Evolutionary conservation across 2,797 vertebrate species (phyloP).

Genomic region (Eospalax fontanierii): DNA sequence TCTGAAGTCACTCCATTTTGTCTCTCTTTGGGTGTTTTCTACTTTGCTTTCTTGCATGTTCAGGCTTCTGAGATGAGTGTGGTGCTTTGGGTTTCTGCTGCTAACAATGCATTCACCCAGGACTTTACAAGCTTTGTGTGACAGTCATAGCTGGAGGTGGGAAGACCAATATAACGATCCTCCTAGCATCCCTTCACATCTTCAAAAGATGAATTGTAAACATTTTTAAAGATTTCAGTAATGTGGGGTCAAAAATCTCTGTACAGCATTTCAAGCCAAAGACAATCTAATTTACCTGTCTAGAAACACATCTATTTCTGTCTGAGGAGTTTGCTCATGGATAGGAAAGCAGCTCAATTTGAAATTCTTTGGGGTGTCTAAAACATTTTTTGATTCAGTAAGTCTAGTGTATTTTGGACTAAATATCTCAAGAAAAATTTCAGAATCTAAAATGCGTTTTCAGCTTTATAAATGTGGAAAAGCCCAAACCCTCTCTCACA

Average conservation of each 20-base stretch:
- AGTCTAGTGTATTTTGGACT: background rate
- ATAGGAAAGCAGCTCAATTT: slow-evolving; percentile 7
- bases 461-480: slow-evolving; percentile 54
- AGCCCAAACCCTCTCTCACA: background rate
- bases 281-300: background rate
- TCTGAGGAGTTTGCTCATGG: background rate
- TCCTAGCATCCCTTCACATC: background rate
- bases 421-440: background rate
- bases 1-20: background rate
- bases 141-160: background rate
- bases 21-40: slow-evolving; percentile 20
- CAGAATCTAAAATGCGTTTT: slow-evolving; percentile 25
- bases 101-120: background rate
- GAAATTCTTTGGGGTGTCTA: slow-evolving; percentile 41
- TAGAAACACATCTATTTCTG: background rate
- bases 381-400: background rate
- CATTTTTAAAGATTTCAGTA: background rate
- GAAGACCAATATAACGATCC: background rate
- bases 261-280: slow-evolving; percentile 4
- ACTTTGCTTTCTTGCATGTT: background rate
- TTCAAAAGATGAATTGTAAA: slow-evolving; percentile 13
- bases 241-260: background rate
- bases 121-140: background rate
- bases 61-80: background rate
- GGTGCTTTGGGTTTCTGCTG: background rate